Conservation (phyloP, 2,113 vertebrate species). For the Oncorhynchus masou region DNA sequence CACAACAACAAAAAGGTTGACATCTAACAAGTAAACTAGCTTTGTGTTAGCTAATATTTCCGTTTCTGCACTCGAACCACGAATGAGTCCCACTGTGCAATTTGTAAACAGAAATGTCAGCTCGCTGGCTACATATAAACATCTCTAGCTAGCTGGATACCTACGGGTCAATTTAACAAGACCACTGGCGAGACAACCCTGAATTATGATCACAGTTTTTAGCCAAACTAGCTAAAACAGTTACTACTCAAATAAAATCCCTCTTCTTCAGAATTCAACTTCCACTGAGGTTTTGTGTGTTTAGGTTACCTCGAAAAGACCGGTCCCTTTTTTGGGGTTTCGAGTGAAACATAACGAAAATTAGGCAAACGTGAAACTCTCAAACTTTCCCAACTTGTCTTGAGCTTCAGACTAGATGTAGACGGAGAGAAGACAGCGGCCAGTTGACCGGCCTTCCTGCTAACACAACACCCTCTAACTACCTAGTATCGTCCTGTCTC, state of each 20-base stretch:
- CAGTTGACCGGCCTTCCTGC: constrained; percentile 1
- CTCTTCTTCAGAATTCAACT: too few relatives aligned
- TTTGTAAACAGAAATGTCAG: constrained; percentile 60
- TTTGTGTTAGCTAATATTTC: constrained; percentile 76
- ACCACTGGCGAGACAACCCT: too few relatives aligned
- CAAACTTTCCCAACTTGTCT: neutral
- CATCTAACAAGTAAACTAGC: constrained; percentile 29
- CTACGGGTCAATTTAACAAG: neutral
- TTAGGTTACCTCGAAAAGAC: neutral
- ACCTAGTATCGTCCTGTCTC: neutral
- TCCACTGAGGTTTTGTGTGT: neutral
- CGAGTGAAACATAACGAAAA: neutral
- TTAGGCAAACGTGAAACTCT: neutral
- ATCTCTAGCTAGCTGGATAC: constrained; percentile 57
- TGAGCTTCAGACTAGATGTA: neutral
- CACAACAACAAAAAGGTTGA: neutral
- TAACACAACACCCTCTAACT: constrained; percentile 1
- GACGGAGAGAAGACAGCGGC: neutral
- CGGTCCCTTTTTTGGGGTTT: neutral
- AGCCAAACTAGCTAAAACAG: too few relatives aligned
- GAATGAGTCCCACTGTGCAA: constrained; percentile 63
- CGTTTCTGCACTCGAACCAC: constrained; percentile 62
- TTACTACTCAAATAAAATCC: too few relatives aligned
- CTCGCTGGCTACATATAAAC: constrained; percentile 66
- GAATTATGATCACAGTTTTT: too few relatives aligned